Evolutionary conservation across 2,888 invertebrate genomes (phyloP).

Genomic region (Aporophyla nigra): DNA sequence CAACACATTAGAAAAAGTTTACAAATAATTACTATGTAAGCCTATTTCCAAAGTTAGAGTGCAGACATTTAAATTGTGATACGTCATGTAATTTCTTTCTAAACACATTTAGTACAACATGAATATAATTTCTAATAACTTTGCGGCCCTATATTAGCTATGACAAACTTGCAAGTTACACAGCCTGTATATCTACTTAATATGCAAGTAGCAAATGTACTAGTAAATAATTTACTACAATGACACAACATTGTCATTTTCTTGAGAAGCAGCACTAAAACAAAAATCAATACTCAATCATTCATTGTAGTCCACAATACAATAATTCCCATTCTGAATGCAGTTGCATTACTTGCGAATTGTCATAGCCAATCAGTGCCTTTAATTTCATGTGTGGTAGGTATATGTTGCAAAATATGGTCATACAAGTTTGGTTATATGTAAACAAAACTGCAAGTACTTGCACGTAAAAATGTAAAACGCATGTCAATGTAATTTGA

Average conservation of each 20-base stretch:
- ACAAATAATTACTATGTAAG: neutral
- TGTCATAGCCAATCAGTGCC: neutral
- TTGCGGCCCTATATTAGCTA: neutral
- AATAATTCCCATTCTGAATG: neutral
- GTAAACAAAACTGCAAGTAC: conserved; percentile 5
- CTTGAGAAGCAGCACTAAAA: neutral
- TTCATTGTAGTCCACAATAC: neutral
- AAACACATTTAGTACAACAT: neutral
- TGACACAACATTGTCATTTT: neutral
- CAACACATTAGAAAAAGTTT: neutral
- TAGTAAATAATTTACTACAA: neutral
- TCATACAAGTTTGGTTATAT: conserved; percentile 18
- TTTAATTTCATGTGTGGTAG: neutral
- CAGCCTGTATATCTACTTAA: neutral
- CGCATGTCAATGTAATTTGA: neutral
- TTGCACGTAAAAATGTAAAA: neutral
- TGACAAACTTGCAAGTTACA: conserved; percentile 12
- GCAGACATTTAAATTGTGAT: neutral
- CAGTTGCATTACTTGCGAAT: conserved; percentile 2
- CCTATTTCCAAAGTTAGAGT: neutral
- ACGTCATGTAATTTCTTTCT: too few relatives aligned
- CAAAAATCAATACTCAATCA: neutral
- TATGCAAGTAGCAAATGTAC: neutral
- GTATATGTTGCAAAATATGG: neutral
- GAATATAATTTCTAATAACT: neutral